Evolutionary conservation across 1,140 invertebrate genomes (phyloP), one percentile per base, ranked within the genome.

Genomic region (Venustaconcha ellipsiformis): DNA sequence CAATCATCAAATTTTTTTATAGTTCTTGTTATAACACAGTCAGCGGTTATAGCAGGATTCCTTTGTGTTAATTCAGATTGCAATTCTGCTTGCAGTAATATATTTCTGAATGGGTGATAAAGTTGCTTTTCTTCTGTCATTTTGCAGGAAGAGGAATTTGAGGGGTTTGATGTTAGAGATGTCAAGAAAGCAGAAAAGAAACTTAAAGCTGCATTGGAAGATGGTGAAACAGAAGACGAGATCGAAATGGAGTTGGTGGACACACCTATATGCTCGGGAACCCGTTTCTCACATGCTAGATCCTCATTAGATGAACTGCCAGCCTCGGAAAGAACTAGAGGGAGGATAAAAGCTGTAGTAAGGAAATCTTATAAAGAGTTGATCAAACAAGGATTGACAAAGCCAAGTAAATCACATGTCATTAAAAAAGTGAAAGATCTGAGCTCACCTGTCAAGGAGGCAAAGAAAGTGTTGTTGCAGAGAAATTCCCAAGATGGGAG

Each of bases 81-180:
- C 4, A 30, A 48, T 23, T 14, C 8, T 23, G 18, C 59, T 23
- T 23, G 8, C 20, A n/a, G 18, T 62, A n/a, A n/a, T 62, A 0
- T 62, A n/a, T 12, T 62, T 62, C 14, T 62, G 23, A 37, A 18
- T 70, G 5, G 18, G 58, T 0, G n/a, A n/a, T 60, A 15, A 30
- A 37, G n/a, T 70, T 8, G 58, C 68, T 70, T 74, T 17, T 62
- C 57, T 70, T 74, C 72, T 74, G 76, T 70, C 70, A 60, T 75
- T 68, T 84, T 78, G 18, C 73, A 90, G 88, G 88, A 90, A 60
- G 89, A 89, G 73, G 87, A 89, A 56, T 90, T 90, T 86, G 81
- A 87, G 67, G 90, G 90, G 13, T 90, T 90, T 76, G 81, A 85
- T 57, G 23, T 59, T 17, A 71, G 80, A 72, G 88, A 90, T 62